Conservation (phyloP, 2,113 vertebrate species). For the Echinops telfairi region DNA sequence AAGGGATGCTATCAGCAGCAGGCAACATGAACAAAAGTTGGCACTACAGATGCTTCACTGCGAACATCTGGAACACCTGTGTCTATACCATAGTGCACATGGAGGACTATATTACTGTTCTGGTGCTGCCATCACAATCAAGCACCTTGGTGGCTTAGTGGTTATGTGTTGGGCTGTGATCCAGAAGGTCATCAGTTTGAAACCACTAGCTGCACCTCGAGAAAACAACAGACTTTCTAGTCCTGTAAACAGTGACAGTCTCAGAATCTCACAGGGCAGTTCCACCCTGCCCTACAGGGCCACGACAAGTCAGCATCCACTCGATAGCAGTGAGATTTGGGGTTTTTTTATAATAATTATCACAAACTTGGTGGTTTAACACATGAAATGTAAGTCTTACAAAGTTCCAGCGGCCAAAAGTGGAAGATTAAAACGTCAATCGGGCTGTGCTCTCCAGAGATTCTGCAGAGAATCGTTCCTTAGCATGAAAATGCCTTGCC, state of each 20-base stretch:
- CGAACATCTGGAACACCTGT: slow-evolving; percentile 21
- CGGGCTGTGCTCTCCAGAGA: background rate
- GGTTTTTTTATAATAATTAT: background rate
- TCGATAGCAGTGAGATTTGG: no score
- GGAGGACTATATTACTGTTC: background rate
- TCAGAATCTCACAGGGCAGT: no score
- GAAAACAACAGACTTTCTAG: no score
- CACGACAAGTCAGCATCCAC: no score
- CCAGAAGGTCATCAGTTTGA: no score
- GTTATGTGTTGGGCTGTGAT: no score
- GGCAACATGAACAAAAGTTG: background rate
- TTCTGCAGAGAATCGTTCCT: background rate
- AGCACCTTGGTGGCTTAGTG: no score
- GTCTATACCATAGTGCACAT: background rate
- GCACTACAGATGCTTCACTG: background rate
- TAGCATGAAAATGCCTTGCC: background rate
- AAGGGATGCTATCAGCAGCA: background rate
- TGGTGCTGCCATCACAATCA: background rate
- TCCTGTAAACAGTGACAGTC: no score
- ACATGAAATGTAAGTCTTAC: background rate
- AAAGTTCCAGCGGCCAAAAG: background rate
- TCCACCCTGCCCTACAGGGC: no score
- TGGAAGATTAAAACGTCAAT: background rate
- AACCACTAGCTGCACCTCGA: no score
- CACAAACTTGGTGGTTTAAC: background rate